Evolutionary conservation across 2,797 vertebrate species (phyloP).

Genomic region (Anniella stebbinsi): DNA sequence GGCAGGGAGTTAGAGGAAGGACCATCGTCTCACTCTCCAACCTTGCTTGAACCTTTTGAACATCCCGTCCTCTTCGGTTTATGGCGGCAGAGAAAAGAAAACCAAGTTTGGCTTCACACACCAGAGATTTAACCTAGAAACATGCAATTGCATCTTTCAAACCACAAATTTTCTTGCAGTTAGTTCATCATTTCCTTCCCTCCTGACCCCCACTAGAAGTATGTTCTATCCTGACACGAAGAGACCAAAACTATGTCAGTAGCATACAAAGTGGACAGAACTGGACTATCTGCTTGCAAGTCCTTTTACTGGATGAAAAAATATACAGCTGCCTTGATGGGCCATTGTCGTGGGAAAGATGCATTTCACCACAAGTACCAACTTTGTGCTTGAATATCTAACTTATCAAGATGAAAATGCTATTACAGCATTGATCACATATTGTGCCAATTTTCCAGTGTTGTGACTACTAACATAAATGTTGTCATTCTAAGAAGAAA

Average conservation of each 20-base stretch:
- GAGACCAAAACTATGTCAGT: conserved; percentile 9
- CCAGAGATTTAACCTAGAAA: not conserved
- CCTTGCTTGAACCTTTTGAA: not conserved
- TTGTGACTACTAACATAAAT: conserved; percentile 33
- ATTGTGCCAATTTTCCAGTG: conserved; percentile 56
- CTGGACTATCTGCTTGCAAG: rapidly evolving
- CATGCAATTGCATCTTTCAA: not conserved
- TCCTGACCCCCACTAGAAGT: not conserved
- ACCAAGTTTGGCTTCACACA: not conserved
- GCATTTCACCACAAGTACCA: conserved; percentile 13
- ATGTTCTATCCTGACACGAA: not conserved
- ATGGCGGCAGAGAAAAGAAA: not conserved
- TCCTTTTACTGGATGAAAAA: conserved; percentile 11
- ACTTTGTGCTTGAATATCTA: not conserved
- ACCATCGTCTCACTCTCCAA: not conserved
- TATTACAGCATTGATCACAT: conserved; percentile 45
- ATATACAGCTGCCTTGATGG: not conserved
- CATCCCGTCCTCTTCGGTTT: not conserved
- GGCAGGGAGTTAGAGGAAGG: not conserved
- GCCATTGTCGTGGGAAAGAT: conserved; percentile 9
- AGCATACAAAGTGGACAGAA: not conserved
- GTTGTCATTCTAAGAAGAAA: conserved; percentile 74
- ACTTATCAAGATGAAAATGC: conserved; percentile 2
- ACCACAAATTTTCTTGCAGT: not conserved
- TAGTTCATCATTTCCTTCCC: not conserved